These are phyloP conservation scores for Zhengitettix transpicula DNA, from an alignment of 2,888 invertebrate genomes.

Conservation along the genomic window DNA sequence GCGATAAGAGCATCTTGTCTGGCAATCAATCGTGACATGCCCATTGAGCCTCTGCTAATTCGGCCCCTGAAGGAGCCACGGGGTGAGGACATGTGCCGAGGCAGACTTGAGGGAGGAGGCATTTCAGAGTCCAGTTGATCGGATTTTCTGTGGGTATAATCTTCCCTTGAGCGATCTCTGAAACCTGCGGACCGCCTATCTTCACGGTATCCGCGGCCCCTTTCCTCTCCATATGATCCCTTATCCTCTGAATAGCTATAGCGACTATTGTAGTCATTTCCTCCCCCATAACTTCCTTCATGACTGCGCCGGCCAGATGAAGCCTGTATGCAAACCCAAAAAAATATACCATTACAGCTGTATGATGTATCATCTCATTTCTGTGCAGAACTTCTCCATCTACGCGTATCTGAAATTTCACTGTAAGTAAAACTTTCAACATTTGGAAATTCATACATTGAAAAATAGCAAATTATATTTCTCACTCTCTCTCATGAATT, in stretches of 20 bases:
- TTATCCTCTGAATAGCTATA: constrained; percentile 15
- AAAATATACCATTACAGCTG: constrained; percentile 5
- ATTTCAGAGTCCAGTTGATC: constrained; percentile 9
- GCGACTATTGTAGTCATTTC: constrained; percentile 13
- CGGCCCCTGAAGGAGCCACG: constrained; percentile 14
- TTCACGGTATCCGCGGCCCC: constrained; percentile 13
- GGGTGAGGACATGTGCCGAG: constrained; percentile 10
- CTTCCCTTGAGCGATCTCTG: constrained; percentile 13
- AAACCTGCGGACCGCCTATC: constrained; percentile 13
- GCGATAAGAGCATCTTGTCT: constrained; percentile 12
- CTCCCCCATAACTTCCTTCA: constrained; percentile 14
- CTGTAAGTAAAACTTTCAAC: too few species aligned
- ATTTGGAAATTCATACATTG: too few species aligned
- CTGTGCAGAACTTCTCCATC: neutral
- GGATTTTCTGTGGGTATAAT: constrained; percentile 13
- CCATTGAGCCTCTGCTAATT: constrained; percentile 11
- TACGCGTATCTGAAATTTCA: neutral
- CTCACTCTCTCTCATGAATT: too few species aligned
- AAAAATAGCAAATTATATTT: too few species aligned
- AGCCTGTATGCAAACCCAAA: constrained; percentile 13
- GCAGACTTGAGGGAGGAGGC: constrained; percentile 9
- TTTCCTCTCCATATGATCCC: constrained; percentile 13
- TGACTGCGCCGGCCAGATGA: constrained; percentile 15
- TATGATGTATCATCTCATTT: neutral
- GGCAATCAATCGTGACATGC: constrained; percentile 11